Conservation (phyloP, 2,113 vertebrate species). For the Trachemys scripta region DNA sequence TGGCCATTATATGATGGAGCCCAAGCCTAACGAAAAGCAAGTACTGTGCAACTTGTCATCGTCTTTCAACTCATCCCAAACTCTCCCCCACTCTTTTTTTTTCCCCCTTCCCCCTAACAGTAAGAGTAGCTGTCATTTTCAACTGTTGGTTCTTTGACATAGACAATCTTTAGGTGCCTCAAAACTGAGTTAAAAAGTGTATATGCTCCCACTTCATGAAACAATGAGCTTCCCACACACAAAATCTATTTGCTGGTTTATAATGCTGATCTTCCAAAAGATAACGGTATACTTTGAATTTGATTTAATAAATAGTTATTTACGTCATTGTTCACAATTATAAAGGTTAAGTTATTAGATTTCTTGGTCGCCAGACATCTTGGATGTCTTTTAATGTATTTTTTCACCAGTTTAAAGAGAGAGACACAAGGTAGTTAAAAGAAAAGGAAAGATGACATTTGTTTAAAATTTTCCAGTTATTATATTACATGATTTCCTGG, state of each 20-base stretch:
- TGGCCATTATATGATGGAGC: neutral
- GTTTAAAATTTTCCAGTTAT: neutral
- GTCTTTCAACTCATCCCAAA: neutral
- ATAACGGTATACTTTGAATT: neutral
- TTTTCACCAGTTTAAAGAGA: neutral
- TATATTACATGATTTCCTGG: slow-evolving; percentile 1
- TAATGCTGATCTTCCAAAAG: neutral
- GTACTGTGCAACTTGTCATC: neutral
- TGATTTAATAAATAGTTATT: neutral
- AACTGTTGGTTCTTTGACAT: neutral
- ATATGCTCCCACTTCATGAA: neutral
- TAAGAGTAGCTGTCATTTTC: neutral
- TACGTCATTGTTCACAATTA: neutral
- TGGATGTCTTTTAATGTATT: neutral
- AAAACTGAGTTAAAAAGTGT: neutral
- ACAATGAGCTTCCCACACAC: neutral
- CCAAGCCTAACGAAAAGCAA: neutral
- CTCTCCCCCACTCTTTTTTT: neutral
- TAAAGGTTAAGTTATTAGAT: neutral
- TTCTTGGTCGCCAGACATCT: neutral
- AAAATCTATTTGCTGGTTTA: neutral
- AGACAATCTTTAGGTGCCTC: neutral
- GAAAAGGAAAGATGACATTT: neutral
- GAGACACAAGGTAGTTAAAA: neutral
- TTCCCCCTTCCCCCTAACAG: fast-evolving